These are phyloP conservation scores for Eucidaris tribuloides DNA, from an alignment of 35 echinoderm and acorn worm species.

Conservation along the genomic window DNA sequence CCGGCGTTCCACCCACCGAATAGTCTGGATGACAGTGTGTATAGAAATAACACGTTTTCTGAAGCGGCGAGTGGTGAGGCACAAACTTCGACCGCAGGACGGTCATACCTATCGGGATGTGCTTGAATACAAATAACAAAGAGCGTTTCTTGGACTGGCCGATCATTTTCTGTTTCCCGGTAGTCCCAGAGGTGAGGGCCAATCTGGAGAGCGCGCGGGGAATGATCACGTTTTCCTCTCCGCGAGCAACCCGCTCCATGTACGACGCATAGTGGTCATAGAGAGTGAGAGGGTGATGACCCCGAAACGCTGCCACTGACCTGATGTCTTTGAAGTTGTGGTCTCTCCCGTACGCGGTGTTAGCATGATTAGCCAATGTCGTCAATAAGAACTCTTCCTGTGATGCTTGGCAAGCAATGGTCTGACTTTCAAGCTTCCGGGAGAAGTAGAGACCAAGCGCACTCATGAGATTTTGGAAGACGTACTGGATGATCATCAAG, in stretches of 20 bases:
- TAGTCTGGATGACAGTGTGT: neutral
- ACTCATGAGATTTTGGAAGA: neutral
- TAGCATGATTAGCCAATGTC: constrained; percentile 4
- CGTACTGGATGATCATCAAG: neutral
- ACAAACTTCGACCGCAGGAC: neutral
- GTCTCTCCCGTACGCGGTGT: constrained; percentile 46
- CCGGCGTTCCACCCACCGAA: no score
- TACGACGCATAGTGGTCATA: constrained; percentile 60
- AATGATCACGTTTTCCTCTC: constrained; percentile 67
- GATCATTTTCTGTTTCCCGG: constrained; percentile 47
- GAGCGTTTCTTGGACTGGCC: neutral
- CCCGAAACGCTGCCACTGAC: constrained; percentile 5
- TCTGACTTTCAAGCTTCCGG: neutral
- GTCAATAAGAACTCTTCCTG: constrained; percentile 41
- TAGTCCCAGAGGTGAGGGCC: constrained; percentile 60
- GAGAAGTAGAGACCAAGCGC: neutral
- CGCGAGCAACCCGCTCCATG: constrained; percentile 44
- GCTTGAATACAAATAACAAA: neutral
- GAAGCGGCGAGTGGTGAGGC: neutral
- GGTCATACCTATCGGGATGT: neutral
- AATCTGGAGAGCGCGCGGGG: constrained; percentile 9
- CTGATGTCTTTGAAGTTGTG: constrained; percentile 40
- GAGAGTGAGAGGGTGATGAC: constrained; percentile 45
- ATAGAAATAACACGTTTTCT: constrained; percentile 31
- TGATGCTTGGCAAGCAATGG: neutral